Conservation (phyloP, 2,797 vertebrate species). For the Pteropus rufus region DNA sequence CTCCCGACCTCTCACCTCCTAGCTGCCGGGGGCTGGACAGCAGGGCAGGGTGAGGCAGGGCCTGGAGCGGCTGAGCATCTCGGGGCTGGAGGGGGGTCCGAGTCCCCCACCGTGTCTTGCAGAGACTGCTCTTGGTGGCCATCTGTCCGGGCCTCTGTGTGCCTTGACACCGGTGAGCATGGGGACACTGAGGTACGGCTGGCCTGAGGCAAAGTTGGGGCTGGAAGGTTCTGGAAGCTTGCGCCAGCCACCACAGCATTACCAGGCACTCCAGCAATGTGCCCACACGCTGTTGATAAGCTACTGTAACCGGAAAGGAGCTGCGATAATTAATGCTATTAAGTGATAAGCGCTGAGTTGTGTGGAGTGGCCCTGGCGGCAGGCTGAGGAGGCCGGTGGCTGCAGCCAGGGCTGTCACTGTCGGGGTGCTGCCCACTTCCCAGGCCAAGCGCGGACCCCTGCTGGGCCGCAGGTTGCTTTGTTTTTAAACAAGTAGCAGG, state of each 20-base stretch:
- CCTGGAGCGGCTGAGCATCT: accelerated
- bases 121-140: background rate
- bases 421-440: accelerated
- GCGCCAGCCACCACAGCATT: background rate
- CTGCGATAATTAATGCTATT: background rate
- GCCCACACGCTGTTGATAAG: background rate
- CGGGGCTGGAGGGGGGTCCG: accelerated
- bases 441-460: accelerated
- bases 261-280: background rate
- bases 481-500: background rate
- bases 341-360: background rate
- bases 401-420: accelerated
- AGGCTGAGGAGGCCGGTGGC: accelerated
- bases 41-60: background rate
- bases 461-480: no score
- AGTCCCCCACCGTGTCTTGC: accelerated
- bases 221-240: background rate
- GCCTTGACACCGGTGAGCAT: accelerated
- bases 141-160: accelerated
- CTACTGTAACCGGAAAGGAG: background rate
- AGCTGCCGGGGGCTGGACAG: accelerated
- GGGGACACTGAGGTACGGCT: accelerated
- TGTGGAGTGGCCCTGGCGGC: accelerated
- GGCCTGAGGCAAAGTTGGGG: background rate
- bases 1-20: background rate